Conservation (phyloP, 2,113 vertebrate species). For the Seriola rivoliana region DNA sequence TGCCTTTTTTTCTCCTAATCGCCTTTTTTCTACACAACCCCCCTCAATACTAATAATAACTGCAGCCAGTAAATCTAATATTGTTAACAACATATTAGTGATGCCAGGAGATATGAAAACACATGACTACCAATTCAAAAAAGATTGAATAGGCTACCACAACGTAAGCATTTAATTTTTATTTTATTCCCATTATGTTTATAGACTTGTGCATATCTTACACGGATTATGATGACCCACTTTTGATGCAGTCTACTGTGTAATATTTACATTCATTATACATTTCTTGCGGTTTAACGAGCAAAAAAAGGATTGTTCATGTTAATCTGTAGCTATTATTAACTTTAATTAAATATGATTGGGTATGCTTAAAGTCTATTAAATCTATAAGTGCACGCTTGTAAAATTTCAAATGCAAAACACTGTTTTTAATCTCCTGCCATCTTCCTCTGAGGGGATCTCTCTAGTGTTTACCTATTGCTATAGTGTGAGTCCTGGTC, state of each 20-base stretch:
- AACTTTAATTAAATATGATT: neutral
- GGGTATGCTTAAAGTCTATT: neutral
- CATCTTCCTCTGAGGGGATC: slow-evolving; percentile 17
- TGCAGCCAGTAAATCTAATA: neutral
- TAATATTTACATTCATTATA: neutral
- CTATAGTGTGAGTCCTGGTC: slow-evolving; percentile 64
- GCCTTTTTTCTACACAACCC: neutral
- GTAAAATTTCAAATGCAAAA: neutral
- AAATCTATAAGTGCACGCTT: neutral
- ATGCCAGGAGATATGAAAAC: neutral
- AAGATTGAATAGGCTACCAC: neutral
- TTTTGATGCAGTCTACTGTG: slow-evolving; percentile 1
- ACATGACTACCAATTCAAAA: neutral
- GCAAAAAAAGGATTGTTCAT: neutral
- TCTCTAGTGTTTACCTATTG: slow-evolving; percentile 69
- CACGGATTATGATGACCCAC: neutral
- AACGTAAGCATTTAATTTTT: neutral
- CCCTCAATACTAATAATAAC: neutral
- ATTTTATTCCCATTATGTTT: neutral
- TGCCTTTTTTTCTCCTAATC: neutral
- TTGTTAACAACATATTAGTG: neutral
- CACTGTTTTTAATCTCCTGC: slow-evolving; percentile 28
- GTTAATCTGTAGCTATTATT: too few relatives aligned
- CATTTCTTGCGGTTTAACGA: neutral
- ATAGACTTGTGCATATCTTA: neutral